A percentile compares a stretch with the other conserved stretches of the same genome.
These are phyloP conservation scores for Porphyrio hochstetteri DNA, from an alignment of 2,113 vertebrate genomes.

Conservation along the genomic window DNA sequence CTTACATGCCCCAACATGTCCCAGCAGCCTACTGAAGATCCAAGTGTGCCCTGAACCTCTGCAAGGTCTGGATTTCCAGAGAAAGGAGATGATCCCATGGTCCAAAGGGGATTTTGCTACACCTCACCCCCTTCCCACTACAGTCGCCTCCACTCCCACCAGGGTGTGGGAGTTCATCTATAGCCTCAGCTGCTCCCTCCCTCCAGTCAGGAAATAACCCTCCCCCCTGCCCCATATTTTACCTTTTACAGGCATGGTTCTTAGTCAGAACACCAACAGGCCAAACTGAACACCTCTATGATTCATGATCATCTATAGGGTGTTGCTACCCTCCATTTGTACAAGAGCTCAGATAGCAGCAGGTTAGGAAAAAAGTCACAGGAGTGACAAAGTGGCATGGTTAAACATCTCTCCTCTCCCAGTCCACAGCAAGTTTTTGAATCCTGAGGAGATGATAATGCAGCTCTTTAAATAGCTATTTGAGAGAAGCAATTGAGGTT, in stretches of 20 bases:
- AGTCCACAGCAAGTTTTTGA: neutral
- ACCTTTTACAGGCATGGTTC: neutral
- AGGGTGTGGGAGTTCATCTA: neutral
- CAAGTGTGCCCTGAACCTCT: neutral
- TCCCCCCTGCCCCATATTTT: neutral
- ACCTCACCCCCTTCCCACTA: neutral
- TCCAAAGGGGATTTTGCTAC: neutral
- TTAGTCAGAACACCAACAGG: neutral
- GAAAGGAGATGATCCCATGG: neutral
- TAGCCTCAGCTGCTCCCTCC: neutral
- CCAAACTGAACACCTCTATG: neutral
- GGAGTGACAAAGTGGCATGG: neutral
- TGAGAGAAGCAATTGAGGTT: neutral
- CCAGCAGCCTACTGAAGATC: neutral
- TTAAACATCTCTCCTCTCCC: neutral
- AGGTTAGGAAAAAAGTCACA: neutral
- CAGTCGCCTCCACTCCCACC: neutral
- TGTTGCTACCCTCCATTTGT: neutral
- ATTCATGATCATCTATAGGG: neutral
- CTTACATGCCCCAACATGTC: neutral
- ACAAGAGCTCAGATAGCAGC: neutral
- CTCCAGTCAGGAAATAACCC: neutral
- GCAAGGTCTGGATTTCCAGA: neutral
- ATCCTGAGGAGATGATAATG: neutral
- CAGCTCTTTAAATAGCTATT: neutral